phyloP scores from a whole-genome alignment of 2,888 invertebrate genomes.

The Meganola albula region DNA sequence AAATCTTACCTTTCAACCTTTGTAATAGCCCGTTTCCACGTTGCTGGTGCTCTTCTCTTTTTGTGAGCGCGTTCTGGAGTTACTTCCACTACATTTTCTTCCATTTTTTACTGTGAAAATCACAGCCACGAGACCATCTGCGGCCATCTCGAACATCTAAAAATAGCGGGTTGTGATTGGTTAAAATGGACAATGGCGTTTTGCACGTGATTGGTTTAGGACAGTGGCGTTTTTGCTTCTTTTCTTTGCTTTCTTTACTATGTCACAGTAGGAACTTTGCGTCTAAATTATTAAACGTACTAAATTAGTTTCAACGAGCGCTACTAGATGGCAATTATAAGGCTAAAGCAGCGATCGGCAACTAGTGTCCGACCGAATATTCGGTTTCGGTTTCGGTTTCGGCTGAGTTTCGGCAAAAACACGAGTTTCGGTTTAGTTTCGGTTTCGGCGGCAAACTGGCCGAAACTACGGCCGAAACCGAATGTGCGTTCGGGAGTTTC shows the following conservation, averaged over 20 bases:
- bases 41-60: conserved; percentile 5
- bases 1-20: conserved; percentile 8
- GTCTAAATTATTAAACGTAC: not conserved
- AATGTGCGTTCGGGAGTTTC: no score
- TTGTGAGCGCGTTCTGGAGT: conserved; percentile 7
- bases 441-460: no score
- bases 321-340: not conserved
- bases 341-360: no score
- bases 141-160: not conserved
- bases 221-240: not conserved
- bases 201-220: not conserved
- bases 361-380: no score
- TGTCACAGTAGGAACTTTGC: not conserved
- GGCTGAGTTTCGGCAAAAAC: no score
- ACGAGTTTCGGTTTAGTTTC: no score
- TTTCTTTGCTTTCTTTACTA: not conserved
- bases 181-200: not conserved
- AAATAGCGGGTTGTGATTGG: not conserved
- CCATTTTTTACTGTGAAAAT: not conserved
- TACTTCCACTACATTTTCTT: conserved; percentile 1
- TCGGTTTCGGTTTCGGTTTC: no score
- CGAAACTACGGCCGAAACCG: no score
- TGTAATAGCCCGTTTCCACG: conserved; percentile 6
- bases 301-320: not conserved
- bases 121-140: not conserved